These are phyloP conservation scores for Drosophila punjabiensis DNA, from an alignment of 1,140 invertebrate species.

Conservation along the genomic window DNA sequence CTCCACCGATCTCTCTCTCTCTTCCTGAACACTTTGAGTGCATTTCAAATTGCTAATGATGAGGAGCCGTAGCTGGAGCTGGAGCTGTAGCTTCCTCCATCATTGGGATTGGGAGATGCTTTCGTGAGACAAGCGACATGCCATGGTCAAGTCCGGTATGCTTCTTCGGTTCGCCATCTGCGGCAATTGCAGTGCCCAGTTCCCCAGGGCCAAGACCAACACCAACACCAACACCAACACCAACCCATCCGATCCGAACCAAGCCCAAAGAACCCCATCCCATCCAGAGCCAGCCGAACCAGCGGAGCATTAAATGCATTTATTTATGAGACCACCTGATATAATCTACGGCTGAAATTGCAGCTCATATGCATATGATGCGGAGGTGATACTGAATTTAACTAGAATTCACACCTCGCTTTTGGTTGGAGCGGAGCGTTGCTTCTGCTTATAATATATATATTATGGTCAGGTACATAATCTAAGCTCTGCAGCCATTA, in stretches of 20 bases:
- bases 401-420: slow-evolving; percentile 75
- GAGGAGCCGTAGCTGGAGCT: slow-evolving; percentile 42
- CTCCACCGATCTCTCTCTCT: slow-evolving; percentile 23
- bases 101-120: slow-evolving; percentile 61
- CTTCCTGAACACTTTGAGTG: slow-evolving; percentile 48
- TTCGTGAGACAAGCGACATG: slow-evolving; percentile 73
- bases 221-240: slow-evolving; percentile 10
- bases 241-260: slow-evolving; percentile 16
- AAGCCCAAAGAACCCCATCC: slow-evolving; percentile 15
- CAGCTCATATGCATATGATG: slow-evolving; percentile 71
- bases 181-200: slow-evolving; percentile 37
- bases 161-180: slow-evolving; percentile 31
- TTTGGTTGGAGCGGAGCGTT: slow-evolving; percentile 11
- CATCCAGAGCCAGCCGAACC: slow-evolving; percentile 19
- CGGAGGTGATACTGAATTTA: slow-evolving; percentile 73
- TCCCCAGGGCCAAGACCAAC: slow-evolving; percentile 37
- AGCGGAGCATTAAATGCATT: slow-evolving; percentile 76
- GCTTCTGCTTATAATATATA: slow-evolving; percentile 25
- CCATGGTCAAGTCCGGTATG: slow-evolving; percentile 53
- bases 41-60: slow-evolving; percentile 83
- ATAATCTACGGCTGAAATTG: slow-evolving; percentile 63
- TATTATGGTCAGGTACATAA: slow-evolving; percentile 37
- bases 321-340: slow-evolving; percentile 75
- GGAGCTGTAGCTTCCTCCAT: slow-evolving; percentile 21
- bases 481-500: slow-evolving; percentile 17